These are phyloP conservation scores for Cavia porcellus DNA, from an alignment of 2,113 vertebrate species.

Conservation along the genomic window DNA sequence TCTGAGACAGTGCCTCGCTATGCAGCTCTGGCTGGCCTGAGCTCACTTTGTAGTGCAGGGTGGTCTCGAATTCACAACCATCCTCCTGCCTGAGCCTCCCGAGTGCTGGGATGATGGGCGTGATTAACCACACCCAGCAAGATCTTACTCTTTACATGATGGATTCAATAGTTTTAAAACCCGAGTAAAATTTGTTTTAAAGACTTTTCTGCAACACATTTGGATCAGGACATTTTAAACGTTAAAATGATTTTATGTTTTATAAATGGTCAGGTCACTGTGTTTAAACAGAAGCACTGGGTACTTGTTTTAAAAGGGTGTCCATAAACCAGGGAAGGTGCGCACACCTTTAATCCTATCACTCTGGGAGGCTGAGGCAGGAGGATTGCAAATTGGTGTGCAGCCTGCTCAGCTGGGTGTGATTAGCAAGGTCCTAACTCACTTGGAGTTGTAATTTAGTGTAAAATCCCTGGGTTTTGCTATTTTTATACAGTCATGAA, in stretches of 20 bases:
- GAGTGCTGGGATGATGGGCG: too few species aligned
- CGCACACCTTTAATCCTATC: not conserved
- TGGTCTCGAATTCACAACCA: too few species aligned
- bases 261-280: not conserved
- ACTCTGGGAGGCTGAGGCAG: not conserved
- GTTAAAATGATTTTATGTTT: not conserved
- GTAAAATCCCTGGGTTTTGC: not conserved
- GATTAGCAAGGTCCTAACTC: not conserved
- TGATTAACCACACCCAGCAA: not conserved
- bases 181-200: not conserved
- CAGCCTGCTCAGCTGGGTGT: not conserved
- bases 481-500: not conserved
- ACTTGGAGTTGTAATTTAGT: not conserved
- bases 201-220: not conserved
- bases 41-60: too few species aligned
- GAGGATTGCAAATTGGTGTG: not conserved
- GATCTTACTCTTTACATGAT: not conserved
- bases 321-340: not conserved
- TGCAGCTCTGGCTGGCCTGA: too few species aligned
- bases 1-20: too few species aligned
- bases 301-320: not conserved
- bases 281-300: not conserved
- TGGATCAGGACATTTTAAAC: not conserved
- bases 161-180: not conserved
- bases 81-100: too few species aligned